Base-by-base conservation (phyloP, 2,888 invertebrate genomes). In the Holacanthella duospinosa region DNA sequence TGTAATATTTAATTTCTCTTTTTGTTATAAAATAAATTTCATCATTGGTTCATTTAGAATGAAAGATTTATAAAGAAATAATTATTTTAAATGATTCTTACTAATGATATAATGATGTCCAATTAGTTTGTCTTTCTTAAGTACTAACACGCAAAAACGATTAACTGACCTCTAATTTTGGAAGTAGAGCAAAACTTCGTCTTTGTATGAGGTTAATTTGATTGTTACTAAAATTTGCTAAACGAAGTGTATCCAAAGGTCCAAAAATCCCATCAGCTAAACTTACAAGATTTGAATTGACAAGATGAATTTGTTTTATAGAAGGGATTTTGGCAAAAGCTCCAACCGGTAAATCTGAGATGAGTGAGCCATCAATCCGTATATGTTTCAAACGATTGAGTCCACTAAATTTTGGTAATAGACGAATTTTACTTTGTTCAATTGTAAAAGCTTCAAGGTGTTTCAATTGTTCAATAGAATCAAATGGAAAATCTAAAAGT, bases 391-490 rank as follows among this genome's bases (percentile, higher is more conserved):
- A 78, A 74, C 85, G 85, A 12, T 84, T 82, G 65, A 88, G 79
- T 4, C 85, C 85, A 1, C 84, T 82, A 74, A 91, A 85, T 61
- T 83, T 79, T 0, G 91, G 90, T 68, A 89, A 78, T 67, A 88
- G 81, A 75, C 88, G 88, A 67, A 91, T 79, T 55, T 62, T 59
- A 62, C 86, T 85, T 9, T 87, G 86, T 76, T 89, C 87, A 72
- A 92, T 82, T 1, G 92, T 91, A 53, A 91, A 82, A 1, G 92
- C 92, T 80, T 91, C 87, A 61, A 91, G 80, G 69, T 85, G 85
- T 72, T 84, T 83, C 73, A 90, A 79, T 73, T 86, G 85, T 68
- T 84, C 82, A 56, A 92, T 78, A 72, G 88, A 87, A 76, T 90
- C 90, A 1, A 85, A 82, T 0, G 91, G 90, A 59, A 91, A 79